phyloP scores from a whole-genome alignment of 2,113 vertebrate genomes.

The Agelaius tricolor region DNA sequence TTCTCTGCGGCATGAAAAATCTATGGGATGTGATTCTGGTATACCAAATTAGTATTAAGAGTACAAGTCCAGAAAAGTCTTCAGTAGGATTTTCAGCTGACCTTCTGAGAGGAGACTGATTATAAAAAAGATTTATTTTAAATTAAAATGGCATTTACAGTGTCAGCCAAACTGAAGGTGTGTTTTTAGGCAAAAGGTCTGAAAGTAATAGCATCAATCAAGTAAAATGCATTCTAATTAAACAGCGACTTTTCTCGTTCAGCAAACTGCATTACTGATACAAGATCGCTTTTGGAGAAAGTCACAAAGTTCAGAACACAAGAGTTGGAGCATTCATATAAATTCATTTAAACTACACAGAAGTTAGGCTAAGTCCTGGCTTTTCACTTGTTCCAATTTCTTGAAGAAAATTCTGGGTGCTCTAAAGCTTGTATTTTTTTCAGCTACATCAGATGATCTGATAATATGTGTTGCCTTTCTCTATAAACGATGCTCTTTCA shows the following conservation, averaged over 20 bases:
- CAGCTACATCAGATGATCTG: not conserved
- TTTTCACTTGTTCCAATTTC: not conserved
- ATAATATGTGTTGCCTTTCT: not conserved
- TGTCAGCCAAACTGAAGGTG: not conserved
- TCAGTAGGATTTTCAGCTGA: not conserved
- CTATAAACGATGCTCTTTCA: not conserved
- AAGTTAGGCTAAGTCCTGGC: not conserved
- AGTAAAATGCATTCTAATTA: not conserved
- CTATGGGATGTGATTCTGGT: not conserved
- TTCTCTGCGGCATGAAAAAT: not conserved
- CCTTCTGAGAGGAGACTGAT: not conserved
- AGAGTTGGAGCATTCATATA: not conserved
- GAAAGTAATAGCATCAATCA: not conserved
- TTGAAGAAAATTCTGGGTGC: not conserved
- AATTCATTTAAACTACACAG: not conserved
- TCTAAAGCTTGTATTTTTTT: not conserved
- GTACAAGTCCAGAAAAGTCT: not conserved
- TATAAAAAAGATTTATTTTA: not conserved
- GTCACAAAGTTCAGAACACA: not conserved
- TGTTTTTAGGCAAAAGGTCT: not conserved
- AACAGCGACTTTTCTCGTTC: not conserved
- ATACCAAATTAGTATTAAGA: not conserved
- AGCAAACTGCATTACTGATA: not conserved
- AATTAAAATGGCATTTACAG: not conserved
- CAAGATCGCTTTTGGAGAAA: not conserved